These are phyloP conservation scores for Pterostichus niger DNA, from an alignment of 2,888 invertebrate species.

Conservation along the genomic window DNA sequence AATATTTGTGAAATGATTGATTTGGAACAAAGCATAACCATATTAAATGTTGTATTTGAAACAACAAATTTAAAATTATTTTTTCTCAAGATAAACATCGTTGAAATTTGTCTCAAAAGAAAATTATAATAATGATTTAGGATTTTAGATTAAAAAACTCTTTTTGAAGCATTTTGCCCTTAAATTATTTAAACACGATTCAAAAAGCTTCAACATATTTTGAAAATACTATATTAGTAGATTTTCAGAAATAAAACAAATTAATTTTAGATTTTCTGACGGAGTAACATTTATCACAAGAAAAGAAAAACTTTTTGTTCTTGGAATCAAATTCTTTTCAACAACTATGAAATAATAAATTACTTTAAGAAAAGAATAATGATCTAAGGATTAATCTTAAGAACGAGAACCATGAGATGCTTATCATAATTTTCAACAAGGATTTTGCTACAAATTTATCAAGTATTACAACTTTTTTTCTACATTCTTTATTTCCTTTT, in stretches of 20 bases:
- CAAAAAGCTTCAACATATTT: neutral
- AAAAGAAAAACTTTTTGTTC: conserved; percentile 15
- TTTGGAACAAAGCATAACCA: neutral
- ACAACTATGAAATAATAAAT: conserved; percentile 34
- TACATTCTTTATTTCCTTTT: too few relatives aligned
- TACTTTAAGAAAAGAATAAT: conserved; percentile 21
- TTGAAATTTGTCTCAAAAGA: too few relatives aligned
- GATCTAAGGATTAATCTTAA: conserved; percentile 11
- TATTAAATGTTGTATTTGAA: conserved; percentile 9
- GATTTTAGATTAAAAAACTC: too few relatives aligned
- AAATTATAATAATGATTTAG: too few relatives aligned
- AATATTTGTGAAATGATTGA: conserved; percentile 15
- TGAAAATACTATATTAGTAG: neutral
- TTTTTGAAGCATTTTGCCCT: too few relatives aligned
- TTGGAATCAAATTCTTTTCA: conserved; percentile 34
- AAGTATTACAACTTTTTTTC: too few relatives aligned
- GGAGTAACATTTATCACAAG: conserved; percentile 20
- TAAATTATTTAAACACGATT: neutral
- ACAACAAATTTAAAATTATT: neutral
- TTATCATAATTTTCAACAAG: too few relatives aligned
- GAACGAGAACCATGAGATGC: too few relatives aligned
- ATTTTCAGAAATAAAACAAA: neutral
- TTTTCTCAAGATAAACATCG: neutral
- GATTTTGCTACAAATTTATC: too few relatives aligned
- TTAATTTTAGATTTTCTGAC: conserved; percentile 38